These are phyloP conservation scores for Pseudomyrmex pallidus DNA, from an alignment of 1,140 invertebrate species.

Conservation along the genomic window DNA sequence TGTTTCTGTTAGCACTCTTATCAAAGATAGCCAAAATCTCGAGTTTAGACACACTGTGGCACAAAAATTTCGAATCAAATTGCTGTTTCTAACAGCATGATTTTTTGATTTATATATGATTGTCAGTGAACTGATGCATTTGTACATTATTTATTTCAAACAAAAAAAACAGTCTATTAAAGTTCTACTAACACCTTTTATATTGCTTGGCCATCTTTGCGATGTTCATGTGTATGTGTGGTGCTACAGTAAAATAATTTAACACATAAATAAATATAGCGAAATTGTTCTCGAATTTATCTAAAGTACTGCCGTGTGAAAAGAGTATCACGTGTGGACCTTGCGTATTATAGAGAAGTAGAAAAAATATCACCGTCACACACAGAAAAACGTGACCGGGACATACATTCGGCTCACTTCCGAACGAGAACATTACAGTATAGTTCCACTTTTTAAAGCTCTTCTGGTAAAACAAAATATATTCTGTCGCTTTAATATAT, in stretches of 20 bases:
- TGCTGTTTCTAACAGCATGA: not conserved
- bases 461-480: conserved; percentile 42
- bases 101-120: not conserved
- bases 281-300: conserved; percentile 7
- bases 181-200: not conserved
- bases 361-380: conserved; percentile 53
- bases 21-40: conserved; percentile 11
- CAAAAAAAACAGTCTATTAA: conserved; percentile 11
- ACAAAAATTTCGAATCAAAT: conserved; percentile 15
- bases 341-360: conserved; percentile 33
- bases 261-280: conserved; percentile 14
- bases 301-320: conserved; percentile 6
- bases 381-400: conserved; percentile 2
- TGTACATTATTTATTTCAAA: not conserved
- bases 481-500: conserved; percentile 36
- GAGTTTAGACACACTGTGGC: not conserved
- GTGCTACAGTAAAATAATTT: not conserved
- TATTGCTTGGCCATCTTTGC: conserved; percentile 19
- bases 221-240: not conserved
- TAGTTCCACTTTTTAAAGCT: not conserved
- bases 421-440: conserved; percentile 28
- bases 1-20: conserved; percentile 7
- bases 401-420: not conserved
- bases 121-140: not conserved
- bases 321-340: conserved; percentile 18